Evolutionary conservation across 2,113 vertebrate genomes (phyloP).

Genomic region (Apus apus): DNA sequence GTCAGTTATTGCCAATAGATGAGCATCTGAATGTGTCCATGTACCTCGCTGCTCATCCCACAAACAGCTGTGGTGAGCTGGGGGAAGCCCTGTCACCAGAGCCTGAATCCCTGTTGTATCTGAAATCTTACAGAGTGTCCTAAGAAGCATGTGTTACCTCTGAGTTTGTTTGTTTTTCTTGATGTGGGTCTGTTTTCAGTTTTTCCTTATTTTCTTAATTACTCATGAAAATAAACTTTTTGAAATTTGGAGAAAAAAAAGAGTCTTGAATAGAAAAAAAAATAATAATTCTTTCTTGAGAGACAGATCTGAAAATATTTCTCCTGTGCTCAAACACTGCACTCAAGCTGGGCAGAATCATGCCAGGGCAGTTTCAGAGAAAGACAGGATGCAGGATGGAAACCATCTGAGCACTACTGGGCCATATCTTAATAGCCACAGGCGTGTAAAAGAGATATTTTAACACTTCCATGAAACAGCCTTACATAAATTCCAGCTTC

Average conservation of each 20-base stretch:
- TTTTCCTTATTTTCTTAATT: constrained; percentile 54
- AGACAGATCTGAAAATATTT: not conserved
- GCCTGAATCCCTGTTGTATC: constrained; percentile 56
- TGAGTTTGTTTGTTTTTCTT: constrained; percentile 53
- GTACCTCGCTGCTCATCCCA: not conserved
- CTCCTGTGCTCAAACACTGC: not conserved
- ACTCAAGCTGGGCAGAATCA: not conserved
- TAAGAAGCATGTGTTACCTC: constrained; percentile 58
- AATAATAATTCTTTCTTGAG: not conserved
- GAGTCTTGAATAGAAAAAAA: not conserved
- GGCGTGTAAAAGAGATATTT: not conserved
- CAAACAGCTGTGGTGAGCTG: not conserved
- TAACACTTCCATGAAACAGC: not conserved
- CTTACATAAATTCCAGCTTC: not conserved
- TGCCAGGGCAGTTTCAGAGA: not conserved
- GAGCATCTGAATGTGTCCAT: not conserved
- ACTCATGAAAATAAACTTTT: constrained; percentile 77
- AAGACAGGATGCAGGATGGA: not conserved
- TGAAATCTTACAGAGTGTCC: constrained; percentile 31
- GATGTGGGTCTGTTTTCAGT: constrained; percentile 54
- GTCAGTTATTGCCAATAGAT: not conserved
- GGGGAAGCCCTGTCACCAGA: constrained; percentile 24
- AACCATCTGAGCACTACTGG: not conserved
- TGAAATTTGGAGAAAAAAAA: constrained; percentile 73
- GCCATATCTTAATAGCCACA: not conserved